Base-by-base conservation (phyloP, 30 jellyfish, hydroid and myxozoan species). In the Aurelia aurita complex sp. Pacific region DNA sequence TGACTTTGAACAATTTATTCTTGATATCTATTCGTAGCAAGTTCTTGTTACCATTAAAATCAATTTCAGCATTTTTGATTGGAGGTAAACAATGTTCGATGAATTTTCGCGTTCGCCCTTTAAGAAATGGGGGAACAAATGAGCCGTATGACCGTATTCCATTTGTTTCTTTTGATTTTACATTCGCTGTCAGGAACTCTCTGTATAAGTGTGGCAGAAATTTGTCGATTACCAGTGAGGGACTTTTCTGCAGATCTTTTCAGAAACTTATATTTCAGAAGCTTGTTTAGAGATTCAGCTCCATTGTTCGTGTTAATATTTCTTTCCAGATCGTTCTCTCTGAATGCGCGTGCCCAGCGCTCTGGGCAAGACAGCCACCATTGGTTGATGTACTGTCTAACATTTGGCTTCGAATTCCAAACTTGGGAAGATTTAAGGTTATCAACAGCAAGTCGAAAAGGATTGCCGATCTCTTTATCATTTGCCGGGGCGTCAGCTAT, bases 281-380 rank as follows among this genome's bases (percentile, higher is more conserved):
- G 71, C 71, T 62, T 62, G 19, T 62, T 62, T 62, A 62, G 71
- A 62, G 71, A 62, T 29, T 62, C 71, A 62, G 71, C 71, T 62
- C 71, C 71, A 62, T 62, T 62, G 71, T 62, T 62, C 10, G 71
- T 62, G 71, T 62, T 62, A 12, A 62, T 29, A 62, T 62, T 62
- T 62, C 71, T 8, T 2, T 62, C 71, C 10, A 62, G 19, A 5
- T 12, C 32, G 35, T 29, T 62, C 71, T 62, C 71, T 62, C 71
- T 62, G 71, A 62, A 62, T 62, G 71, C 32, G 71, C 71, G 71
- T 62, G 71, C 71, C 71, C 71, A 62, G 32, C 71, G 71, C 10
- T 62, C 71, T 62, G 71, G 71, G 32, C 71, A 62, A 62, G 71
- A 62, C 71, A 62, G 36, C 71, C n/a, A 62, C 71, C 71, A 62